Evolutionary conservation across 2,888 invertebrate species (phyloP), one percentile per base, ranked within the genome.

Genomic region (Eupeodes latifasciatus): DNA sequence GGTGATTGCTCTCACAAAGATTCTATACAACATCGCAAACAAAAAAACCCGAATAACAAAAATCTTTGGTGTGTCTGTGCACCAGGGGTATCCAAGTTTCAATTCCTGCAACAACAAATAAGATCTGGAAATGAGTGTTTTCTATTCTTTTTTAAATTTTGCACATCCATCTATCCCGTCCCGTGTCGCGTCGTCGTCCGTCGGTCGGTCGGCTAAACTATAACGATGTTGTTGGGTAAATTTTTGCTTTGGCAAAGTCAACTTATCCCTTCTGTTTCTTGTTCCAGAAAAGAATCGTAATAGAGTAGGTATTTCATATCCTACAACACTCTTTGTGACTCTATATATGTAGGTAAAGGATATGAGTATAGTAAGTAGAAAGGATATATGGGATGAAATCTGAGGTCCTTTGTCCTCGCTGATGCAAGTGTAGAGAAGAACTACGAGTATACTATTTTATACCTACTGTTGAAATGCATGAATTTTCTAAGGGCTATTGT

Each of bases 1-100:
- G 72, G 80, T 87, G 81, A 81, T 75, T 88, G 78, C 69, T 74
- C 79, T 81, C 19, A 81, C 69, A 84, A 84, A 81, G 80, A 67
- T 55, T 87, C 19, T 16, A 14, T 61, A 47, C n/a, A 34, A 40
- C 66, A 66, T 49, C 47, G 16, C 36, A 55, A 11, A 19, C 11
- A 59, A 71, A 27, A 80, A 69, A 64, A 57, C 40, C 40, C 14
- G 6, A 44, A 76, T 62, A 78, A 62, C 51, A 75, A 82, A 53
- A 62, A 59, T 59, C 71, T 79, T 51, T 10, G 74, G 27, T 27
- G 27, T 27, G 27, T 2, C 27, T 53, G 9, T 78, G 71, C n/a
- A 72, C 40, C 34, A 72, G 44, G 40, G 36, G 12, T 62, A 59
- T 55, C 53, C 69, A 34, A 64, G 77, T 81, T 81, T 78, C 57